phyloP scores from a whole-genome alignment of 1,140 invertebrate species.

The Heliconius melpomene region DNA sequence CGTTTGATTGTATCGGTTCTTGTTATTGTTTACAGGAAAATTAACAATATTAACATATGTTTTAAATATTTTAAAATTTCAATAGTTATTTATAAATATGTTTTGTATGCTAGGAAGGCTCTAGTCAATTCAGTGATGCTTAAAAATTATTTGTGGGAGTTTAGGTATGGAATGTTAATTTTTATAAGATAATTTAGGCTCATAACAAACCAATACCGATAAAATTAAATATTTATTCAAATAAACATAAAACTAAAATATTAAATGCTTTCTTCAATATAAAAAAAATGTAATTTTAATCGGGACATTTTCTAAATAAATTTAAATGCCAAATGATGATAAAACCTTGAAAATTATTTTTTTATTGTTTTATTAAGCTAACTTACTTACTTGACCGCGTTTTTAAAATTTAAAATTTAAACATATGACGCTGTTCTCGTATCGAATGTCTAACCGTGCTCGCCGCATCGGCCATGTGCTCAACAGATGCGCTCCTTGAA shows the following conservation, averaged over 20 bases:
- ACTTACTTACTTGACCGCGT: conserved; percentile 59
- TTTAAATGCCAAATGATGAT: too few relatives aligned
- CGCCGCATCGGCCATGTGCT: conserved; percentile 61
- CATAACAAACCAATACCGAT: neutral
- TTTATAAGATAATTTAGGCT: neutral
- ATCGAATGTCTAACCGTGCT: conserved; percentile 62
- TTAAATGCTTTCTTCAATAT: too few relatives aligned
- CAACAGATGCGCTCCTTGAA: conserved; percentile 67
- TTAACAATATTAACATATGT: neutral
- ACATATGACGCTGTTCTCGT: conserved; percentile 55
- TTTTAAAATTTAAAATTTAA: conserved; percentile 55
- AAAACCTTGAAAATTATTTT: neutral
- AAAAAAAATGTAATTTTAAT: too few relatives aligned
- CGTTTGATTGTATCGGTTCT: neutral
- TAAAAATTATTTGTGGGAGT: neutral
- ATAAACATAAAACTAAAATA: neutral
- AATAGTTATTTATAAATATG: neutral
- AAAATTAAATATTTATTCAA: neutral
- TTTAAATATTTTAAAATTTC: neutral
- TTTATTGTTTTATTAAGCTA: neutral
- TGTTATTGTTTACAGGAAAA: conserved; percentile 1
- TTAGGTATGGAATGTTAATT: neutral
- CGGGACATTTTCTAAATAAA: too few relatives aligned
- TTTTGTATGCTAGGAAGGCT: neutral
- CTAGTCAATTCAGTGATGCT: neutral